Conservation (phyloP, 1,140 invertebrate genomes). For the Pinna nobilis region DNA sequence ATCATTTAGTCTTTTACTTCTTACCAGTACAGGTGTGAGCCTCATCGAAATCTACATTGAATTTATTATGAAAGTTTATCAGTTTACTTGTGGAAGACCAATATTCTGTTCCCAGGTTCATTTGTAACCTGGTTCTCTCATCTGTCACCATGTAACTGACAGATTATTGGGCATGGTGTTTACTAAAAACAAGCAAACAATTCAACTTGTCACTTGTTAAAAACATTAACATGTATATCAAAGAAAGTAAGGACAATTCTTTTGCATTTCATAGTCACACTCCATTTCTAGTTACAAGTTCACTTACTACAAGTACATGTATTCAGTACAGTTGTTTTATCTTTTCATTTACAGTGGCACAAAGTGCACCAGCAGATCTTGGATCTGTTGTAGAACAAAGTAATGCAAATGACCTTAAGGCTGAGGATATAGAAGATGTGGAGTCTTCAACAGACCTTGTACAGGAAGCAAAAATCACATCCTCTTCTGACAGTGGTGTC, state of each 20-base stretch:
- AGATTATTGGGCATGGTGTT: too few relatives aligned
- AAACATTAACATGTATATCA: not conserved
- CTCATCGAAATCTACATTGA: too few relatives aligned
- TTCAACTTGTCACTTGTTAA: not conserved
- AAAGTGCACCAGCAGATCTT: constrained; percentile 34
- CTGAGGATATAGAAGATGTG: constrained; percentile 6
- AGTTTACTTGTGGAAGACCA: too few relatives aligned
- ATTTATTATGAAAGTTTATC: too few relatives aligned
- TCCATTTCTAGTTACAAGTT: not conserved
- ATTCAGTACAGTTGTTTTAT: not conserved
- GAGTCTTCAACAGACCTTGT: constrained; percentile 13
- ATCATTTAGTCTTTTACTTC: too few relatives aligned
- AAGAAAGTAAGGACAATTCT: not conserved
- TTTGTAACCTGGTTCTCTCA: too few relatives aligned
- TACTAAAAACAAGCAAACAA: too few relatives aligned
- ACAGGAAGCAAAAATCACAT: constrained; percentile 19
- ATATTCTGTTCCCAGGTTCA: too few relatives aligned
- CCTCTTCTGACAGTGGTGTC: constrained; percentile 17
- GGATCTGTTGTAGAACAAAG: constrained; percentile 2
- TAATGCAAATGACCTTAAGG: constrained; percentile 9
- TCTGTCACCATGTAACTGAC: too few relatives aligned
- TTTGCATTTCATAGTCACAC: not conserved
- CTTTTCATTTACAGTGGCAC: constrained; percentile 13
- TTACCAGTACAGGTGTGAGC: too few relatives aligned
- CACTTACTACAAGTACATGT: not conserved